Evolutionary conservation across 2,888 invertebrate species (phyloP), one percentile per base, ranked within the genome.

Genomic region (Cristatella mucedo): DNA sequence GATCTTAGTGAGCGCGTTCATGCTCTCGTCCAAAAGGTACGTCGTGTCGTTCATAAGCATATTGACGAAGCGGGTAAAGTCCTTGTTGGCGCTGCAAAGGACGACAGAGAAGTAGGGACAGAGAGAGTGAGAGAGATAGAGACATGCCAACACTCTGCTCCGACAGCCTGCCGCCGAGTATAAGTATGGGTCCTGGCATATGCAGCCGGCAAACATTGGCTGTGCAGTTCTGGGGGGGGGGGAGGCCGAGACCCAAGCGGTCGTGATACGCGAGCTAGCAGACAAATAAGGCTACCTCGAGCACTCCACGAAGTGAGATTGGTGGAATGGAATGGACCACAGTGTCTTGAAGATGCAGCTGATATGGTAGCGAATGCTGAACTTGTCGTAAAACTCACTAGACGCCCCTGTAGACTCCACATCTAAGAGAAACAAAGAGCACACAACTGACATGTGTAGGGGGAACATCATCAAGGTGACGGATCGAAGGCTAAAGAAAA

Each of bases 11-110:
- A 95, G 72, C 54, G 85, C 83, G 68, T 89, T 82, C 38, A 89
- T 68, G 61, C 89, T 89, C 67, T 97, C 97, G 63, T 97, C 97
- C 48, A 93, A 71, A 43, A 93, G 72, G 70, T 89, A 93, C 39
- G 91, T 93, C 18, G 89, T 93, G 66, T 93, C 93, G 60, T 93
- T 93, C 85, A 93, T 93, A 50, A 93, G 68, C 89, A 93, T 85
- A 66, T 93, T 93, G 50, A 91, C 78, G 62, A 93, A 93, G 55
- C 87, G 84, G 5, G 93, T 87, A 68, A 93, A 93, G 66, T 87
- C 85, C 47, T 80, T 82, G 19, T 85, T 85, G 43, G 77, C 78
- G 44, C 80, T 78, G 45, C 36, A 26, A 18, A 7, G 16, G n/a
- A n/a, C n/a, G n/a, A n/a, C n/a, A n/a, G n/a, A n/a, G n/a, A n/a